phyloP scores from a whole-genome alignment of 2,888 invertebrate genomes.

The Drosophila vallismaia region DNA sequence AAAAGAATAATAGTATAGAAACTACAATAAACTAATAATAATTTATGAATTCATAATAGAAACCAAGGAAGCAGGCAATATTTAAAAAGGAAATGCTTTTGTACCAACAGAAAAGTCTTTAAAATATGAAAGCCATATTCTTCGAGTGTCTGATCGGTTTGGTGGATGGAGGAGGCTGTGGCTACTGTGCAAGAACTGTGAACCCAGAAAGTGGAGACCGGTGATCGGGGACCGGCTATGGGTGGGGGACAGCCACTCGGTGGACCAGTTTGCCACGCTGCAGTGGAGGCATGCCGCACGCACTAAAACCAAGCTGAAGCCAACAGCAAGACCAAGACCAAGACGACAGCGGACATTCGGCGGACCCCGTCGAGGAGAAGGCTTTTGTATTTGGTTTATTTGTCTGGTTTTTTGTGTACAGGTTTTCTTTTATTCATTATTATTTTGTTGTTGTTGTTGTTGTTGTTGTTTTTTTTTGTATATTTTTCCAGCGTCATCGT shows the following conservation, averaged over 20 bases:
- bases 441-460: not conserved
- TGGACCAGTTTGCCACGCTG: slow-evolving; percentile 65
- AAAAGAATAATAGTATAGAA: not conserved
- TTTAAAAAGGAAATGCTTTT: too few species aligned
- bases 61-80: too few species aligned
- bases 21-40: too few species aligned
- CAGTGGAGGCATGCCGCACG: slow-evolving; percentile 70
- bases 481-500: slow-evolving; percentile 77
- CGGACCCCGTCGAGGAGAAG: slow-evolving; percentile 42
- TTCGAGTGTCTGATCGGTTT: slow-evolving; percentile 21
- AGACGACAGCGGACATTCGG: slow-evolving; percentile 33
- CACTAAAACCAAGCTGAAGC: slow-evolving; percentile 62
- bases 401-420: slow-evolving; percentile 67
- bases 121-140: not conserved
- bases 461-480: not conserved
- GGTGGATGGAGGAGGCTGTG: slow-evolving; percentile 31
- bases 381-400: slow-evolving; percentile 70
- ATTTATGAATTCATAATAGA: too few species aligned
- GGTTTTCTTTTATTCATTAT: slow-evolving; percentile 80
- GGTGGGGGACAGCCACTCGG: slow-evolving; percentile 16
- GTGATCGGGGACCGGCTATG: not conserved
- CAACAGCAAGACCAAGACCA: slow-evolving; percentile 32
- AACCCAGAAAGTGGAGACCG: slow-evolving; percentile 15
- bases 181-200: slow-evolving; percentile 48
- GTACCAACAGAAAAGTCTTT: too few species aligned